phyloP scores from a whole-genome alignment of 2,888 invertebrate genomes.

The Odontothrips loti region DNA sequence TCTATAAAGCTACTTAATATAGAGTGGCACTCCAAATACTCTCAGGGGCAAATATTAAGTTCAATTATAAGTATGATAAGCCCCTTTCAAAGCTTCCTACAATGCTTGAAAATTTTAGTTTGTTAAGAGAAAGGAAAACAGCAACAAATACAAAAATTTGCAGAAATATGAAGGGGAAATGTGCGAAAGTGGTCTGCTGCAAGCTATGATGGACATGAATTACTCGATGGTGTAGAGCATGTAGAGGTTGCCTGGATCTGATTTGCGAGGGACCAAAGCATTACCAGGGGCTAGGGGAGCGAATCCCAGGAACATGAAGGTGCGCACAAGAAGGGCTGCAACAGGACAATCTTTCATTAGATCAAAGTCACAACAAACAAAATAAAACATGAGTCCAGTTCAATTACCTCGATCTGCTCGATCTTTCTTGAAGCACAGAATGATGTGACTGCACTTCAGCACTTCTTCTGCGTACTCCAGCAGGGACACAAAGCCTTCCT shows the following conservation, averaged over 20 bases:
- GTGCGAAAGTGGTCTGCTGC: conserved; percentile 10
- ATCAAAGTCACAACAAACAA: conserved; percentile 42
- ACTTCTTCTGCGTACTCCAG: conserved; percentile 94
- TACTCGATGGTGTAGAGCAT: conserved; percentile 56
- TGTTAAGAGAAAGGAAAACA: neutral
- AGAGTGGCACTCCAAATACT: no score
- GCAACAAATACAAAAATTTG: neutral
- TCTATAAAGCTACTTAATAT: no score
- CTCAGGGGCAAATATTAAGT: no score
- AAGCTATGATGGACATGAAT: conserved; percentile 32
- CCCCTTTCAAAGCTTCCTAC: no score
- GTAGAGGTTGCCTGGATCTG: conserved; percentile 60
- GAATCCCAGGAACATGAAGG: conserved; percentile 97
- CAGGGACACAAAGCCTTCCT: conserved; percentile 89
- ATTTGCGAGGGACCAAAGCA: conserved; percentile 64
- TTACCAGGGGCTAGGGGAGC: conserved; percentile 79
- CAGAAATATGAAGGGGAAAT: neutral
- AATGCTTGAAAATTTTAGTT: neutral
- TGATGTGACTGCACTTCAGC: conserved; percentile 73
- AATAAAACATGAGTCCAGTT: neutral
- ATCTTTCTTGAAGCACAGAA: conserved; percentile 77
- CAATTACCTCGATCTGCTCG: conserved; percentile 68
- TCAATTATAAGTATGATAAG: no score
- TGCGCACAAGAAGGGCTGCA: conserved; percentile 77
- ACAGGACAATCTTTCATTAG: conserved; percentile 34